These are phyloP conservation scores for Hydrozoanthus tunicans DNA, from an alignment of 64 coral and sea anemone species.

Conservation along the genomic window DNA sequence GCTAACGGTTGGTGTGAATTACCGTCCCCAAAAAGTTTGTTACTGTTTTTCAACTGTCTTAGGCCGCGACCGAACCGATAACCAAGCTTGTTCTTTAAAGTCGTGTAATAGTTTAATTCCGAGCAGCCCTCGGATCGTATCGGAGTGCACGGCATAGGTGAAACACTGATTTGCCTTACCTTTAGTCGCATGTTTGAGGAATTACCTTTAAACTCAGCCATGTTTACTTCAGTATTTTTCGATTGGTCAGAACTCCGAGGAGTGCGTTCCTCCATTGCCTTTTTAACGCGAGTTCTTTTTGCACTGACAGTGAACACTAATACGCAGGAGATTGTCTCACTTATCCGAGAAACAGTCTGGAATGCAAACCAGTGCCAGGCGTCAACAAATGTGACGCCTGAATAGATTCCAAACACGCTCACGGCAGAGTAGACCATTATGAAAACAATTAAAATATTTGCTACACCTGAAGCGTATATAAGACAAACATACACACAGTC, in stretches of 20 bases:
- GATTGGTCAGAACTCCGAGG: not conserved
- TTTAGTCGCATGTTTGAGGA: not conserved
- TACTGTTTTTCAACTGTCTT: not conserved
- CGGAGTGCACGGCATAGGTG: not conserved
- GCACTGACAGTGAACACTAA: slow-evolving; percentile 94
- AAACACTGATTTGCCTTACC: not conserved
- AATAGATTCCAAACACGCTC: slow-evolving; percentile 91
- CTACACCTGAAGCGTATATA: slow-evolving; percentile 81
- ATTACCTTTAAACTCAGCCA: not conserved
- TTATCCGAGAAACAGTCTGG: slow-evolving; percentile 73
- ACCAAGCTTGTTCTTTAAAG: not conserved
- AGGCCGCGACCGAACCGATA: not conserved
- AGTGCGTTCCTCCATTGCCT: slow-evolving; percentile 53
- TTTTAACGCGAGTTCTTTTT: slow-evolving; percentile 75
- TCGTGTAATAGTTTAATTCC: not conserved
- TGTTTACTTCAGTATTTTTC: not conserved
- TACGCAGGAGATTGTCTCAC: slow-evolving; percentile 69
- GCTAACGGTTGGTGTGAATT: not conserved
- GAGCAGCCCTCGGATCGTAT: not conserved
- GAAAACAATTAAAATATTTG: slow-evolving; percentile 70
- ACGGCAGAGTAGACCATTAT: slow-evolving; percentile 81
- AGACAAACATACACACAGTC: slow-evolving; percentile 80
- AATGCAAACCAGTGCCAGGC: slow-evolving; percentile 88
- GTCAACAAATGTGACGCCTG: slow-evolving; percentile 72
- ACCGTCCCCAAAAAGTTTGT: not conserved